Conservation (phyloP, 2,113 vertebrate species). For the Tringa solitaria region DNA sequence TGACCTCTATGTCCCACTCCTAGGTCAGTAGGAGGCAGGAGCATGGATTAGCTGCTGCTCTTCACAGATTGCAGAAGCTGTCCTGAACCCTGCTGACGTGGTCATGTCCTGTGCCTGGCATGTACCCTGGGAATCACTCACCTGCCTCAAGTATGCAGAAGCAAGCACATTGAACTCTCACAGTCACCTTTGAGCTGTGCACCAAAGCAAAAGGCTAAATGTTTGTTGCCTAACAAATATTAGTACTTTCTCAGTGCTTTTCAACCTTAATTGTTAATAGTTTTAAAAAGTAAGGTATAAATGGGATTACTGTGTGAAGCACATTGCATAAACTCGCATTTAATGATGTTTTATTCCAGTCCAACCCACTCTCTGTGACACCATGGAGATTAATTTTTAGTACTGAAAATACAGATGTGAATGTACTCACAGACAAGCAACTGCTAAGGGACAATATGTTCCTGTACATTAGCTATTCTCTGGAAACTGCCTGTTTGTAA, state of each 20-base stretch:
- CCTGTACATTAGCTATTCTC: not conserved
- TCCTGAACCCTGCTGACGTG: not conserved
- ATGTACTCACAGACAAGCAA: not conserved
- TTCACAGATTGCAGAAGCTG: not conserved
- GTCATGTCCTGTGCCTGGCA: not conserved
- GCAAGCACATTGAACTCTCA: not conserved
- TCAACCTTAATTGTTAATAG: not conserved
- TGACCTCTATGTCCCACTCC: not conserved
- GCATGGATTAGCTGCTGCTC: accelerated
- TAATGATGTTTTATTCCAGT: not conserved
- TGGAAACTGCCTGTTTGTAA: not conserved
- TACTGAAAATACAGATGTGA: not conserved
- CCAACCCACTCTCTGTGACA: not conserved
- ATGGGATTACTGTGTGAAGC: not conserved
- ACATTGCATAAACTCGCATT: not conserved
- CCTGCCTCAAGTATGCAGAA: not conserved
- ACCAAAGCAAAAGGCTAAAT: not conserved
- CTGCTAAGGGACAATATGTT: not conserved
- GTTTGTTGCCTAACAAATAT: not conserved
- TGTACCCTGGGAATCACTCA: not conserved
- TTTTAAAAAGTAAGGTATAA: not conserved
- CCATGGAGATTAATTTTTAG: not conserved
- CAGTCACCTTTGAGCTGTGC: not conserved
- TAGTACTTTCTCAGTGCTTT: not conserved
- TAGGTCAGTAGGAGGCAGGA: not conserved